Conservation (phyloP, 2,888 invertebrate species). For the Lepidonotus clava region DNA sequence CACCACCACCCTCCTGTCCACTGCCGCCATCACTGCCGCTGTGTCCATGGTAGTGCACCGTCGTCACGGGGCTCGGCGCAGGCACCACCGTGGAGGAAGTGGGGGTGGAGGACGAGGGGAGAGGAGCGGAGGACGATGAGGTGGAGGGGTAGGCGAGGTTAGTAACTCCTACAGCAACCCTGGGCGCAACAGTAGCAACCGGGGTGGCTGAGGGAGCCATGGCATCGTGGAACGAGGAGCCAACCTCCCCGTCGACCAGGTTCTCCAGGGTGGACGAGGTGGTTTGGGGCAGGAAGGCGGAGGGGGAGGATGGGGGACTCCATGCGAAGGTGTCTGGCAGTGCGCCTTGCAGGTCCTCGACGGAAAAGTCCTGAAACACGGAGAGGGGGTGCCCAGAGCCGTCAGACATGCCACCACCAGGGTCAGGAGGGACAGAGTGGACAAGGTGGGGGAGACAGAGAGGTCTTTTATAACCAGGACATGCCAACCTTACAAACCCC, state of each 20-base stretch:
- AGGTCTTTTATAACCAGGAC: too few species aligned
- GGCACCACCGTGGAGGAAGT: constrained; percentile 18
- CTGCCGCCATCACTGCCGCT: constrained; percentile 52
- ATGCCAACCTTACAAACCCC: too few species aligned
- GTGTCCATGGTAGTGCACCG: constrained; percentile 50
- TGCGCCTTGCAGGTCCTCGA: constrained; percentile 57
- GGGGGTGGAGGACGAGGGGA: not conserved
- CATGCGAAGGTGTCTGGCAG: constrained; percentile 42
- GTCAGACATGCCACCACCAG: constrained; percentile 9
- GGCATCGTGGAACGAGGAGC: not conserved
- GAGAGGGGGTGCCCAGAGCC: not conserved
- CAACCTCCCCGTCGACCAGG: constrained; percentile 13
- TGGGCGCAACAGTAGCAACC: constrained; percentile 56
- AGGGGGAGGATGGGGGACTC: constrained; percentile 42
- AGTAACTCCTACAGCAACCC: not conserved
- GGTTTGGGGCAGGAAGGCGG: constrained; percentile 53
- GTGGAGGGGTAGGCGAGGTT: not conserved
- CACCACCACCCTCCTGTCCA: constrained; percentile 65
- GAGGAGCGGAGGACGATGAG: not conserved
- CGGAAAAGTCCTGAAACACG: constrained; percentile 62
- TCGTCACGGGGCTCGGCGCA: not conserved
- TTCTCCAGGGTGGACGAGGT: constrained; percentile 40
- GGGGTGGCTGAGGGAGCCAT: not conserved
- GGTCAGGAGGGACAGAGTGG: too few species aligned
- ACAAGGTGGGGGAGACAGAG: too few species aligned